Base-by-base conservation (phyloP, 2,113 vertebrate species). In the Xiphophorus hellerii region DNA sequence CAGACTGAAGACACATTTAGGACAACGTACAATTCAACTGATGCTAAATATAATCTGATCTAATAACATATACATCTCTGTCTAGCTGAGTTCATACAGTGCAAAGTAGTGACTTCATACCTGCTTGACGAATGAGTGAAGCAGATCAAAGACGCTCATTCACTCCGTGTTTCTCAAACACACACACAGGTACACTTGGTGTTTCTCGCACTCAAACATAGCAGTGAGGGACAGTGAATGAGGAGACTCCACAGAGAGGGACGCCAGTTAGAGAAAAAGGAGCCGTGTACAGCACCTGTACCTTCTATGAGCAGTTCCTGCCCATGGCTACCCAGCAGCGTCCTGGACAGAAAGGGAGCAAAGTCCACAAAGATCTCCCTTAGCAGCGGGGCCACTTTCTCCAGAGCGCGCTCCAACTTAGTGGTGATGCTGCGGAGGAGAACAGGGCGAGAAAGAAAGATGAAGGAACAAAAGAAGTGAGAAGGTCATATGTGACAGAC, bases 251-350 rank as follows among this genome's bases (percentile, higher is more conserved):
- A 93, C 92, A 93, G 86, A 93, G 90, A 94, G 51, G 51, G 93
- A 94, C 93, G 86, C 93, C 93, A 92, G 90, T 84, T 91, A 94
- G 88, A 94, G 84, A 82, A 88, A 92, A 90, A 93, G 90, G 87
- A 91, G 90, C 83, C 90, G 87, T 91, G 93, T 95, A 95, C 90
- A 95, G 93, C 94, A 96, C 94, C 89, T 95, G 92, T 98, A 99
- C 98, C 98, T 99, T 99, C 98, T 94, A 99, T 99, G 93, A 99
- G 95, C 89, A 99, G 95, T 84, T 99, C 98, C 95, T 99, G 98
- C 93, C 98, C 98, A 89, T 99, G 98, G 92, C 98, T 99, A 90
- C 98, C 98, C 92, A 99, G 92, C 88, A 99, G 92, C 1, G 98
- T 99, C 83, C 98, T 94, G 54, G 98, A 99, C 33, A 99, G 93